Percentiles rank a stretch among this genome's conserved stretches.
Conservation (phyloP, 2,888 invertebrate species). For the Malachius bipustulatus region DNA sequence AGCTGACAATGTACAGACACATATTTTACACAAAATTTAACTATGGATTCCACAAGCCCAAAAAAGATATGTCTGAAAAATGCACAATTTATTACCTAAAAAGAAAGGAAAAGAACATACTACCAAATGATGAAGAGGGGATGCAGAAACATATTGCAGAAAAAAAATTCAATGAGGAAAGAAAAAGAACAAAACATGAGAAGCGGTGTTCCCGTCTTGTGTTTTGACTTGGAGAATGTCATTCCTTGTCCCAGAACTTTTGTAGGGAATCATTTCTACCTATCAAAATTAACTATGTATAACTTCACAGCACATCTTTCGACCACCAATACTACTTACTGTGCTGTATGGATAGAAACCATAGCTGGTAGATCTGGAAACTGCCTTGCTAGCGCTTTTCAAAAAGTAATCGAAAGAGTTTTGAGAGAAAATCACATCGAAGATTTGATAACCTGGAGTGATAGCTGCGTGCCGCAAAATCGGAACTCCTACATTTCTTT, state of each 20-base stretch:
- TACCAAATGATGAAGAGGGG: slow-evolving; percentile 9
- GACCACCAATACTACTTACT: slow-evolving; percentile 15
- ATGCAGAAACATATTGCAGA: slow-evolving; percentile 11
- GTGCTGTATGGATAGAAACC: slow-evolving; percentile 17
- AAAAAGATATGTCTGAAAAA: slow-evolving; percentile 13
- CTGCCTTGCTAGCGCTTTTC: slow-evolving; percentile 16
- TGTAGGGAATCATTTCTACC: slow-evolving; percentile 15
- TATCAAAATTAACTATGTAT: slow-evolving; percentile 15
- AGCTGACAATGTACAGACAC: slow-evolving; percentile 13
- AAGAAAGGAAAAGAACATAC: slow-evolving; percentile 10
- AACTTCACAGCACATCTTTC: slow-evolving; percentile 17
- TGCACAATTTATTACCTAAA: slow-evolving; percentile 11
- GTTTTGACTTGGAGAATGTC: slow-evolving; percentile 17
- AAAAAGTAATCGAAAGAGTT: slow-evolving; percentile 16
- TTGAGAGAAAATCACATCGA: slow-evolving; percentile 14
- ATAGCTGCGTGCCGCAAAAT: too few relatives aligned
- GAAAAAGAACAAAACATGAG: too few relatives aligned
- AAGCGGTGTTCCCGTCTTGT: slow-evolving; percentile 5
- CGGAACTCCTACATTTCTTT: too few relatives aligned
- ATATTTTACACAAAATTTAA: slow-evolving; percentile 16
- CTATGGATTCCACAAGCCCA: slow-evolving; percentile 15
- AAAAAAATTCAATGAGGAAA: slow-evolving; percentile 9
- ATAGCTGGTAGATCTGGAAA: slow-evolving; percentile 17
- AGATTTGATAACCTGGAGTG: slow-evolving; percentile 21
- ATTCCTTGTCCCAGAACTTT: slow-evolving; percentile 16